These are phyloP conservation scores for Meghimatium bilineatum DNA, from an alignment of 2,888 invertebrate species.

Conservation along the genomic window DNA sequence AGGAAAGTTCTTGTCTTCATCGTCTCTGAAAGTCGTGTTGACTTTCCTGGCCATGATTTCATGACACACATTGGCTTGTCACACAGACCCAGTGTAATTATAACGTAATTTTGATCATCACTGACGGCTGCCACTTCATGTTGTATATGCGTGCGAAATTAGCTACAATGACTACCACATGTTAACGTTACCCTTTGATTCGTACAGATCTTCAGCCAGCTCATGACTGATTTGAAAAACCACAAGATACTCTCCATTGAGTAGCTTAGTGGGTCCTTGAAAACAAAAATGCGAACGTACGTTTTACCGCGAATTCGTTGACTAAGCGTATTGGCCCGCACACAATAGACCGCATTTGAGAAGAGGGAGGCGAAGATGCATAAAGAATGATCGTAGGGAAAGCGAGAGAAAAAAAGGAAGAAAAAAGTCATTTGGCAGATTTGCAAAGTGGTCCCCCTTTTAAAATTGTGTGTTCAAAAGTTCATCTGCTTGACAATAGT, in stretches of 20 bases:
- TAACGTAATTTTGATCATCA: slow-evolving; percentile 31
- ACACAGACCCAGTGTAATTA: slow-evolving; percentile 10
- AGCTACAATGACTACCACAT: slow-evolving; percentile 37
- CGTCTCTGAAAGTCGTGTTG: neutral
- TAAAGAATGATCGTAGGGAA: neutral
- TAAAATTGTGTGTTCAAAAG: neutral
- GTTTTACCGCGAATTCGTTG: slow-evolving; percentile 26
- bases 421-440: slow-evolving; percentile 17
- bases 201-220: neutral
- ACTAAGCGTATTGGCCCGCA: slow-evolving; percentile 8
- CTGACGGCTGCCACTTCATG: neutral
- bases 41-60: neutral
- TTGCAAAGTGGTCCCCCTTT: slow-evolving; percentile 20
- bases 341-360: slow-evolving; percentile 4
- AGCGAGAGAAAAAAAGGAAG: neutral
- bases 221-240: slow-evolving; percentile 14
- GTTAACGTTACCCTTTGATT: slow-evolving; percentile 30
- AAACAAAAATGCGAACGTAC: slow-evolving; percentile 10
- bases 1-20: neutral
- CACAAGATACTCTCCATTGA: slow-evolving; percentile 28
- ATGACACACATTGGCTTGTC: slow-evolving; percentile 3
- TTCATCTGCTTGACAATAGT: slow-evolving; percentile 21
- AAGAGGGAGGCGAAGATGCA: slow-evolving; percentile 5
- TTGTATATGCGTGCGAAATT: slow-evolving; percentile 37
- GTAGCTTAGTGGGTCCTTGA: slow-evolving; percentile 10